phyloP scores from a whole-genome alignment of 2,113 vertebrate genomes.

The Archocentrus centrarchus region DNA sequence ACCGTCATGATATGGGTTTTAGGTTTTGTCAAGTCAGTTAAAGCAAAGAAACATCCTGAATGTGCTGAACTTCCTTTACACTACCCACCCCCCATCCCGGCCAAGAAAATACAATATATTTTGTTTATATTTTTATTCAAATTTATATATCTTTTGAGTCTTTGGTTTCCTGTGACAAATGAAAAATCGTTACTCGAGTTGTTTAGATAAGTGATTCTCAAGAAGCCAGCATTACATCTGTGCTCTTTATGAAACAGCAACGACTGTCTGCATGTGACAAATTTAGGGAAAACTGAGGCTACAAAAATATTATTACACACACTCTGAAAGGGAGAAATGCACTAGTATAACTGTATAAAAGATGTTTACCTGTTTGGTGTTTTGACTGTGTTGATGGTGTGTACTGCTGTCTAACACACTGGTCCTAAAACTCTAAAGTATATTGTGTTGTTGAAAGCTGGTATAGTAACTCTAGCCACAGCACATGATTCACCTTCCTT shows the following conservation, averaged over 20 bases:
- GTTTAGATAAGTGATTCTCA: not conserved
- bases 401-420: conserved; percentile 3
- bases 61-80: not conserved
- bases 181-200: not conserved
- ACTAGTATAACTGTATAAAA: not conserved
- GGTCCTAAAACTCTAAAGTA: not conserved
- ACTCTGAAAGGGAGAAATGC: not conserved
- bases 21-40: not conserved
- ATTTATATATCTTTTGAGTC: not conserved
- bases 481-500: not conserved
- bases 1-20: not conserved
- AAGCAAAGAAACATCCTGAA: not conserved
- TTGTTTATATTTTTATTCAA: not conserved
- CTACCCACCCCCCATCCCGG: not conserved
- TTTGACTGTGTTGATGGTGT: not conserved
- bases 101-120: not conserved
- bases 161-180: not conserved
- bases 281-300: not conserved
- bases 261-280: not conserved
- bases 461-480: not conserved
- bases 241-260: not conserved
- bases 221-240: not conserved
- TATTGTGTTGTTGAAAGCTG: not conserved
- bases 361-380: not conserved
- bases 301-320: not conserved